These are phyloP conservation scores for Syrrhaptes paradoxus DNA, from an alignment of 2,113 vertebrate genomes.

Conservation along the genomic window DNA sequence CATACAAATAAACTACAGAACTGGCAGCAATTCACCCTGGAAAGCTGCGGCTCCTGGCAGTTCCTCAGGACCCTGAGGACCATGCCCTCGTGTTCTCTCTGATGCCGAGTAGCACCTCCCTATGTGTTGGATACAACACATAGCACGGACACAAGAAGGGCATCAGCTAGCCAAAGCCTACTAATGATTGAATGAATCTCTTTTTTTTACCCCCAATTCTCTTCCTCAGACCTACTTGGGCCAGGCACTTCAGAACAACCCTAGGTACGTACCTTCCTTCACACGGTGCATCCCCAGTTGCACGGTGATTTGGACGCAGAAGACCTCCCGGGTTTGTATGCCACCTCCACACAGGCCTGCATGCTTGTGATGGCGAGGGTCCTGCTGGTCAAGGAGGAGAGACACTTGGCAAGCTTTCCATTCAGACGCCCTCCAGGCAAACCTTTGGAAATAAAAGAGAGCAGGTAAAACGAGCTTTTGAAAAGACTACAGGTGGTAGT, in stretches of 20 bases:
- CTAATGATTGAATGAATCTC: too few species aligned
- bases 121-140: too few species aligned
- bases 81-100: background rate
- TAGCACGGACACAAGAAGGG: background rate
- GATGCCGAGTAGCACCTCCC: background rate
- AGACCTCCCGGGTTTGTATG: constrained; percentile 89
- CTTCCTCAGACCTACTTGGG: background rate
- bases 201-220: background rate
- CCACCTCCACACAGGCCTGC: constrained; percentile 87
- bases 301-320: constrained; percentile 81
- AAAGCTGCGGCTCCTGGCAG: background rate
- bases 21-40: background rate
- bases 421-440: constrained; percentile 89
- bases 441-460: constrained; percentile 75
- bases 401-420: constrained; percentile 89
- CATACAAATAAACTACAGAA: background rate
- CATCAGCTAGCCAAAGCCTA: background rate
- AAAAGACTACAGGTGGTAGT: background rate
- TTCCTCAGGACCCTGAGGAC: background rate
- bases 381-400: constrained; percentile 84
- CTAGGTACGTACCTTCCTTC: constrained; percentile 82
- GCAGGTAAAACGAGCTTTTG: background rate
- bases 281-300: constrained; percentile 56
- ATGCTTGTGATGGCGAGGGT: constrained; percentile 69
- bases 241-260: background rate